Evolutionary conservation across 2,888 invertebrate species (phyloP).

Genomic region (Sialis fuliginosa): DNA sequence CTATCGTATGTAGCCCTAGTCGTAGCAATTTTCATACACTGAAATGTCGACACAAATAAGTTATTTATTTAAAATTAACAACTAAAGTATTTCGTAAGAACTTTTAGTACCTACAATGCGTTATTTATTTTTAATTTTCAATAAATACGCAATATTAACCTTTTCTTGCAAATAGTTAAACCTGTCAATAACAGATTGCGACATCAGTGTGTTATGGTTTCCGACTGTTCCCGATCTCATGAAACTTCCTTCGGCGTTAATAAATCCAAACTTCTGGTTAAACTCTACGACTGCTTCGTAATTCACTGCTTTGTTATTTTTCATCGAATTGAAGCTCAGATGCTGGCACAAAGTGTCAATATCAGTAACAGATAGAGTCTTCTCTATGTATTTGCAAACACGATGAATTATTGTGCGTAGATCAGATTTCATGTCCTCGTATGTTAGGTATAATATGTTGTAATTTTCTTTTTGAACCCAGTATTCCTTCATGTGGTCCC

Average conservation of each 20-base stretch:
- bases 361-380: slow-evolving; percentile 18
- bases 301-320: slow-evolving; percentile 28
- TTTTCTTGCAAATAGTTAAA: slow-evolving; percentile 28
- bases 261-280: slow-evolving; percentile 11
- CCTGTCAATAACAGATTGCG: slow-evolving; percentile 17
- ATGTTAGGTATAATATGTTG: slow-evolving; percentile 16
- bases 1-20: too few relatives aligned
- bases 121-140: too few relatives aligned
- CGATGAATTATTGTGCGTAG: slow-evolving; percentile 23
- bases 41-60: too few relatives aligned
- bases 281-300: slow-evolving; percentile 16
- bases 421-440: slow-evolving; percentile 23
- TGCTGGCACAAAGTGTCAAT: slow-evolving; percentile 23
- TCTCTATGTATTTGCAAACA: slow-evolving; percentile 25
- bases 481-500: slow-evolving; percentile 16
- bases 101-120: too few relatives aligned
- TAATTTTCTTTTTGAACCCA: slow-evolving; percentile 13
- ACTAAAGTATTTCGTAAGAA: too few relatives aligned
- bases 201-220: slow-evolving; percentile 24
- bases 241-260: slow-evolving; percentile 12
- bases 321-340: slow-evolving; percentile 33
- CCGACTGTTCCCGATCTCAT: slow-evolving; percentile 22
- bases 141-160: too few relatives aligned
- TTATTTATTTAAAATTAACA: too few relatives aligned
- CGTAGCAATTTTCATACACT: too few relatives aligned